These are phyloP conservation scores for Morelia viridis DNA, from an alignment of 2,797 vertebrate species.

Conservation along the genomic window DNA sequence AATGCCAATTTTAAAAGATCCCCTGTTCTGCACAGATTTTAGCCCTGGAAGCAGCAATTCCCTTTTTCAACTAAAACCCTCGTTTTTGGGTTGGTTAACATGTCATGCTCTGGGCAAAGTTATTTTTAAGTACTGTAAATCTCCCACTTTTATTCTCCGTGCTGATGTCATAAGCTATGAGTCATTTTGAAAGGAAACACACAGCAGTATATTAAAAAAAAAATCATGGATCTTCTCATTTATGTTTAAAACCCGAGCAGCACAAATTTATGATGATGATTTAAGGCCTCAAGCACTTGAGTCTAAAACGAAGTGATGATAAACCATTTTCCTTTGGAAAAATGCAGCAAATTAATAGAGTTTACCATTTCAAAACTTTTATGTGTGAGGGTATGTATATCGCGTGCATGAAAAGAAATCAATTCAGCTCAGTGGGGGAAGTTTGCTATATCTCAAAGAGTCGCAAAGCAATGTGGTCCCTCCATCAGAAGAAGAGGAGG, in stretches of 20 bases:
- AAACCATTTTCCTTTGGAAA: conserved; percentile 77
- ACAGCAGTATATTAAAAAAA: conserved; percentile 77
- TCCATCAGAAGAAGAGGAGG: too few species aligned
- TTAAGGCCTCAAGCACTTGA: conserved; percentile 76
- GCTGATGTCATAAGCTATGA: conserved; percentile 74
- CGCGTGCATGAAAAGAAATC: conserved; percentile 65
- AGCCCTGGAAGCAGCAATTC: not conserved
- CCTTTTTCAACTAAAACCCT: not conserved
- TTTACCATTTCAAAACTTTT: conserved; percentile 67
- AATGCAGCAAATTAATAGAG: conserved; percentile 80
- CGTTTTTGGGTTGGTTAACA: not conserved
- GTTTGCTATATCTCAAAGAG: not conserved
- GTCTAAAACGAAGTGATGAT: conserved; percentile 78
- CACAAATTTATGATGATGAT: conserved; percentile 81
- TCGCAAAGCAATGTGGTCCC: too few species aligned
- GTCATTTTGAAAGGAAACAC: conserved; percentile 79
- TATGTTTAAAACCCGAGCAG: conserved; percentile 79
- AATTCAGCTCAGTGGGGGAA: conserved; percentile 44
- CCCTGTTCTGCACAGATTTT: too few species aligned
- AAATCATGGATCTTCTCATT: conserved; percentile 79
- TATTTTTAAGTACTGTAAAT: conserved; percentile 70
- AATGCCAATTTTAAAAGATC: too few species aligned
- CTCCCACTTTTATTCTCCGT: conserved; percentile 70
- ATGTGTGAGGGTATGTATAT: too few species aligned
- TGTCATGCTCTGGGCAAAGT: conserved; percentile 54